Conservation (phyloP, 64 coral and sea anemone genomes). For the Pachyseris speciosa region DNA sequence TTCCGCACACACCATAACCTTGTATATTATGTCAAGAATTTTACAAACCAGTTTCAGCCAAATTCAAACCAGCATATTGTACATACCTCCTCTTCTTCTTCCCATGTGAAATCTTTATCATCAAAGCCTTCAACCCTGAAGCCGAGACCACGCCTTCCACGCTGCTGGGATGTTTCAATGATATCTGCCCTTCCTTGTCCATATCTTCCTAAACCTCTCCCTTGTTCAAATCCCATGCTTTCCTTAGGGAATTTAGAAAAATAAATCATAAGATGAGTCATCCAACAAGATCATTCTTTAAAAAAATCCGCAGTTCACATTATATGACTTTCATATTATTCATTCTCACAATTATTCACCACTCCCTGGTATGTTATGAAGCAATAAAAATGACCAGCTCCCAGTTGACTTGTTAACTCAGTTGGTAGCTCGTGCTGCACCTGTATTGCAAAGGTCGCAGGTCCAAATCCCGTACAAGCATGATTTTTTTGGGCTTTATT, state of each 20-base stretch:
- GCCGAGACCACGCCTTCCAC: slow-evolving; percentile 93
- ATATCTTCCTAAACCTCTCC: slow-evolving; percentile 87
- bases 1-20: no score
- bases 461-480: no score
- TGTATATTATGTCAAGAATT: no score
- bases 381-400: no score
- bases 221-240: slow-evolving; percentile 90
- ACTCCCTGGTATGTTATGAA: no score
- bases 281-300: background rate
- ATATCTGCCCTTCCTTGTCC: slow-evolving; percentile 91
- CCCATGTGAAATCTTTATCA: slow-evolving; percentile 83
- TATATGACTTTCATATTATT: background rate
- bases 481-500: no score
- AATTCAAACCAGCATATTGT: background rate
- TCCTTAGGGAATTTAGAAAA: slow-evolving; percentile 53
- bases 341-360: background rate
- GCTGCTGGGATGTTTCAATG: slow-evolving; percentile 81
- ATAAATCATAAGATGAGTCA: background rate
- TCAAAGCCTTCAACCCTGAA: slow-evolving; percentile 91
- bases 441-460: no score
- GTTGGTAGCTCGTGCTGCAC: no score
- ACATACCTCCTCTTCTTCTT: slow-evolving; percentile 68
- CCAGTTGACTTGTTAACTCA: no score
- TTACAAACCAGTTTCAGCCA: no score
- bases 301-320: background rate